These are phyloP conservation scores for Cheilosia pagana DNA, from an alignment of 2,888 invertebrate species.

Conservation along the genomic window DNA sequence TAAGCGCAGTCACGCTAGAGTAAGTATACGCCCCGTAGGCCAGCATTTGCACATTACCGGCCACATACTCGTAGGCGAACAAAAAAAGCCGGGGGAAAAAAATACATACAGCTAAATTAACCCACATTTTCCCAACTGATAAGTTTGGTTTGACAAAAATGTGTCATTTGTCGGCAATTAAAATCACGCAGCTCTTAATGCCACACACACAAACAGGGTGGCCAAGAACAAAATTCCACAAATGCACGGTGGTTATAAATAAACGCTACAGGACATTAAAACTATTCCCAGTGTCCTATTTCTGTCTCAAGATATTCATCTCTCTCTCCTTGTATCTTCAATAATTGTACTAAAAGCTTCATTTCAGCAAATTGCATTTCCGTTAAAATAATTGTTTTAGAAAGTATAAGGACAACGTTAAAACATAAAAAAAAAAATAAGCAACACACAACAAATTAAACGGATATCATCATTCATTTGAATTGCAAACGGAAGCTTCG, in stretches of 20 bases:
- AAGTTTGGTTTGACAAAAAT: conserved; percentile 64
- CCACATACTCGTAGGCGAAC: conserved; percentile 1
- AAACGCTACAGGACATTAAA: neutral
- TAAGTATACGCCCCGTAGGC: conserved; percentile 70
- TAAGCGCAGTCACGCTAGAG: conserved; percentile 71
- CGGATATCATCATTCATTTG: conserved; percentile 57
- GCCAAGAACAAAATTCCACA: no score
- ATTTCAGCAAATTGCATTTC: conserved; percentile 58
- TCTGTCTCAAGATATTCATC: conserved; percentile 40
- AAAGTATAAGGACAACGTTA: conserved; percentile 39
- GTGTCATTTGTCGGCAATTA: conserved; percentile 72
- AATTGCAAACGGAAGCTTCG: conserved; percentile 65
- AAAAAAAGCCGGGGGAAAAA: neutral
- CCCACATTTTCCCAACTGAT: conserved; percentile 72
- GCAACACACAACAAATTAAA: conserved; percentile 4
- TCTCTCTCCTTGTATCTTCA: neutral
- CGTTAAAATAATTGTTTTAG: conserved; percentile 60
- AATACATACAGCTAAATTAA: conserved; percentile 56
- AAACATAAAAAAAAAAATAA: neutral
- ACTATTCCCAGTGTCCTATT: conserved; percentile 16
- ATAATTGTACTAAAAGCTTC: conserved; percentile 56
- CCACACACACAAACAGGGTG: conserved; percentile 26
- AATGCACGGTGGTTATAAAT: neutral
- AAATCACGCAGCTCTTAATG: conserved; percentile 67
- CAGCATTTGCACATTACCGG: conserved; percentile 44